These are phyloP conservation scores for Acanthosepion esculentum DNA, from an alignment of 2,888 invertebrate species.

Conservation along the genomic window DNA sequence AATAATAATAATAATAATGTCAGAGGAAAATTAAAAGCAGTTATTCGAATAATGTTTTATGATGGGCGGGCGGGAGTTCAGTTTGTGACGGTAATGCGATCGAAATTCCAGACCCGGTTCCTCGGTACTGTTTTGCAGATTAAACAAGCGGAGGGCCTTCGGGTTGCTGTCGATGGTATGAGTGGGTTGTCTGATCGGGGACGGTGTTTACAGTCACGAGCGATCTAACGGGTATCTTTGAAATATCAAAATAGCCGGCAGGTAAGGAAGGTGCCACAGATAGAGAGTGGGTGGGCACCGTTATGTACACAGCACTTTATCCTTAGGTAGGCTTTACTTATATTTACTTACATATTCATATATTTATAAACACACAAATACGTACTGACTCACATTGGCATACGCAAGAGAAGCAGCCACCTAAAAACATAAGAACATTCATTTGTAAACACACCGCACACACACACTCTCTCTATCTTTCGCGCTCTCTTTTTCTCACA, in stretches of 20 bases:
- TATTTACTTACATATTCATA: neutral
- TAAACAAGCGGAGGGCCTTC: neutral
- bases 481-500: too few relatives aligned
- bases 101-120: neutral
- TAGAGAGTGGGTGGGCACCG: neutral
- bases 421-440: neutral
- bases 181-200: neutral
- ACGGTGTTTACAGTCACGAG: neutral
- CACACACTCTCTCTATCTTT: neutral
- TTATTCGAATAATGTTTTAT: neutral
- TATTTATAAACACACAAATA: neutral
- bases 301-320: neutral
- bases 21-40: neutral
- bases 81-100: neutral
- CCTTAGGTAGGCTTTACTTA: neutral
- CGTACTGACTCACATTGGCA: neutral
- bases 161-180: neutral
- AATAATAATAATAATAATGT: neutral
- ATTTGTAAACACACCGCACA: neutral
- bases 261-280: neutral
- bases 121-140: neutral
- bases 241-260: neutral
- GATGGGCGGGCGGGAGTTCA: neutral
- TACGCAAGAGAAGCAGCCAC: neutral
- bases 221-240: slow-evolving; percentile 20